Evolutionary conservation across 2,888 invertebrate species (phyloP).

Genomic region (Watsonalla cultraria): DNA sequence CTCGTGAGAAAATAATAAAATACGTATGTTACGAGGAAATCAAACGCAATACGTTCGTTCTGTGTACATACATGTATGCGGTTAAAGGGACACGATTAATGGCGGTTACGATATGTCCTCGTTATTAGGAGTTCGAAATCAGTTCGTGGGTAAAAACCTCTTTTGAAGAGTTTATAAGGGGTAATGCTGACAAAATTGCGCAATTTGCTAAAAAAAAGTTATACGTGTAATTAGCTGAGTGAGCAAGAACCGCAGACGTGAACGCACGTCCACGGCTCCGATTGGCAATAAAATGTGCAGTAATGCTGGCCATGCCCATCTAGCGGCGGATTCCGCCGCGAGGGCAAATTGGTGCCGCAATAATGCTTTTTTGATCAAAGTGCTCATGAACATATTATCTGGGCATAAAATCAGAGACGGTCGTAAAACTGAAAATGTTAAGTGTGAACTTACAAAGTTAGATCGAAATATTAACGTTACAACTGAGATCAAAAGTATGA

Average conservation of each 20-base stretch:
- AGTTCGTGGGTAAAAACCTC: conserved; percentile 33
- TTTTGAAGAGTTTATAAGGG: conserved; percentile 33
- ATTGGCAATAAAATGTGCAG: conserved; percentile 43
- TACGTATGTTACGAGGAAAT: conserved; percentile 44
- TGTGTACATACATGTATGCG: conserved; percentile 5
- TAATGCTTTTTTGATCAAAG: conserved; percentile 29
- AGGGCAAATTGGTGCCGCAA: conserved; percentile 29
- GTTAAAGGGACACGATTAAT: conserved; percentile 23
- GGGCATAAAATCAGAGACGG: not conserved
- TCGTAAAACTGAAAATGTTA: not conserved
- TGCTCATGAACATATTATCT: conserved; percentile 3
- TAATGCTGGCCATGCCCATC: conserved; percentile 42
- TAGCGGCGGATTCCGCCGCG: conserved; percentile 31
- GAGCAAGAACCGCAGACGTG: conserved; percentile 53
- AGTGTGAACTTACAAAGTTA: not conserved
- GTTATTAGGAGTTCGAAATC: conserved; percentile 42
- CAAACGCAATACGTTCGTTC: not conserved
- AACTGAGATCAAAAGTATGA: conserved; percentile 7
- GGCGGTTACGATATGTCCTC: conserved; percentile 16
- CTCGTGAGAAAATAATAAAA: conserved; percentile 62
- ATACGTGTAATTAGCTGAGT: conserved; percentile 50
- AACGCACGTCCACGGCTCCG: conserved; percentile 31
- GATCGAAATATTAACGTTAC: not conserved
- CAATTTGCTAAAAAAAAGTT: conserved; percentile 56
- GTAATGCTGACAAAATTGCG: conserved; percentile 43